A percentile compares a stretch with the other conserved stretches of the same genome.
phyloP scores from a whole-genome alignment of 2,797 vertebrate species.

The Peromyscus aztecus region DNA sequence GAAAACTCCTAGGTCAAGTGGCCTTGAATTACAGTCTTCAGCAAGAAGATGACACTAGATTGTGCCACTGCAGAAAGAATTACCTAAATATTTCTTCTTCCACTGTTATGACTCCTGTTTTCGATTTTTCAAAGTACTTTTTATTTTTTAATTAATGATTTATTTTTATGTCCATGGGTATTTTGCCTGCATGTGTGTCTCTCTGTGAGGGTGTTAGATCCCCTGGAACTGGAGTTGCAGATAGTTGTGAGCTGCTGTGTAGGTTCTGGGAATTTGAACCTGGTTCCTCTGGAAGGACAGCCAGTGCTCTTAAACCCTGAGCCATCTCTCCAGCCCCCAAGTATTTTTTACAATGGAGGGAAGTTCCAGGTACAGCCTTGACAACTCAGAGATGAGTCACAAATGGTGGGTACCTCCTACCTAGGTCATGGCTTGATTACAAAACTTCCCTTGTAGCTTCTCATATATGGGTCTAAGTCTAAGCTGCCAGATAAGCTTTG shows the following conservation, averaged over 20 bases:
- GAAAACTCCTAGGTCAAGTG: not conserved
- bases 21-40: not conserved
- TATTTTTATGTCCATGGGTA: not conserved
- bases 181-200: not conserved
- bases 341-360: not conserved
- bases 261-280: not conserved
- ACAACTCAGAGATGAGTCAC: not conserved
- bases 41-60: not conserved
- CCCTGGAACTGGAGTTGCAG: not conserved
- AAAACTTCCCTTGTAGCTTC: not conserved
- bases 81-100: not conserved
- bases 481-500: not conserved
- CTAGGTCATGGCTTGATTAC: not conserved
- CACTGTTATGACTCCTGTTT: not conserved
- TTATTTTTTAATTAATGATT: not conserved
- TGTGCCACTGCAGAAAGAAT: not conserved
- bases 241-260: not conserved
- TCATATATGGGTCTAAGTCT: not conserved
- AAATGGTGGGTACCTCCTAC: not conserved
- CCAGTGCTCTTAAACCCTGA: not conserved
- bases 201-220: not conserved
- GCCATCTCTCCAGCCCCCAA: not conserved
- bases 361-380: not conserved
- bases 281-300: not conserved
- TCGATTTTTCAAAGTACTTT: conserved; percentile 28